These are phyloP conservation scores for Acanthoscelides obtectus DNA, from an alignment of 2,888 invertebrate genomes.

Conservation along the genomic window DNA sequence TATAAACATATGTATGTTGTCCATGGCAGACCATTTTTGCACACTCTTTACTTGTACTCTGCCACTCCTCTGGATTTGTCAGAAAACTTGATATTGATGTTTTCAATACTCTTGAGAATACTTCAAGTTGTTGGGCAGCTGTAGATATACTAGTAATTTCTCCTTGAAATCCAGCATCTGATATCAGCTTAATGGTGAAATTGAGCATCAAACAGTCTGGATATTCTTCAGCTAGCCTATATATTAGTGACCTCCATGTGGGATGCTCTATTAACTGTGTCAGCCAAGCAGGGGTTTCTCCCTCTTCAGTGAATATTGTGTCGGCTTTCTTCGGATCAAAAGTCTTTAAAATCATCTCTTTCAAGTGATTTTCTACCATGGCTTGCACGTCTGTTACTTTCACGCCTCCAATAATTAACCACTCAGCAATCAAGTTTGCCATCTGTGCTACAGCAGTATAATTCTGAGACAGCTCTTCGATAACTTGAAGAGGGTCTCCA, in stretches of 20 bases:
- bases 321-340: conserved; percentile 98
- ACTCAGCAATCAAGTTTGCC: conserved; percentile 93
- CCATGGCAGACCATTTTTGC: conserved; percentile 99
- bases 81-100: conserved; percentile 90
- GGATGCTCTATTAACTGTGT: conserved; percentile 96
- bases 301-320: conserved; percentile 95
- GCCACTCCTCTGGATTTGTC: conserved; percentile 86
- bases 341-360: conserved; percentile 94
- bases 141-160: conserved; percentile 98
- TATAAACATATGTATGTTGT: conserved; percentile 97
- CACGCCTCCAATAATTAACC: conserved; percentile 90
- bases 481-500: conserved; percentile 94
- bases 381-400: conserved; percentile 93
- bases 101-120: conserved; percentile 94
- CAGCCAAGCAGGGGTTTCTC: conserved; percentile 96
- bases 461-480: conserved; percentile 89
- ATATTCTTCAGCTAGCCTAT: conserved; percentile 94
- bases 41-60: conserved; percentile 88
- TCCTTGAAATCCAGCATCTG: conserved; percentile 98
- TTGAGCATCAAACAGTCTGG: conserved; percentile 98
- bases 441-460: conserved; percentile 96
- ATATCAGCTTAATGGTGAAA: conserved; percentile 97
- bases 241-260: conserved; percentile 95
- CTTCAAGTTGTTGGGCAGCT: conserved; percentile 98
- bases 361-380: conserved; percentile 95